phyloP scores from a whole-genome alignment of 2,113 vertebrate species.

The Rhinogobius similis region DNA sequence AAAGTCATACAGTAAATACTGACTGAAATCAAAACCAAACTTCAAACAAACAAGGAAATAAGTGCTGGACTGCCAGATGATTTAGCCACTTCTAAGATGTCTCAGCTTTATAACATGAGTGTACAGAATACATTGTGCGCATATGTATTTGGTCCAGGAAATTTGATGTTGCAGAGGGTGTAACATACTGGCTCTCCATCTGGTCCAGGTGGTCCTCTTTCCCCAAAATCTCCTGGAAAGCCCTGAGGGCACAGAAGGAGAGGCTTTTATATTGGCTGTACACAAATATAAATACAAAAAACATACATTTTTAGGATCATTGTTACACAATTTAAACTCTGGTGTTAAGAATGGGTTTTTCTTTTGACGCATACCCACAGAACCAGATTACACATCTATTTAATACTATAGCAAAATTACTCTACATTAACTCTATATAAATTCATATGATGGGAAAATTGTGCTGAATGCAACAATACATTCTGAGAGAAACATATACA shows the following conservation, averaged over 20 bases:
- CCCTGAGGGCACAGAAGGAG: conserved; percentile 79
- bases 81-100: conserved; percentile 38
- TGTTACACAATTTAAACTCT: too few species aligned
- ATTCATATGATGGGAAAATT: too few species aligned
- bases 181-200: conserved; percentile 97
- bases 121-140: conserved; percentile 7
- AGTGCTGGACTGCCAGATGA: conserved; percentile 32
- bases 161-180: conserved; percentile 15
- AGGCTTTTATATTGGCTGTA: conserved; percentile 29
- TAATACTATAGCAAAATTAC: too few species aligned
- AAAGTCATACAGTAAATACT: conserved; percentile 34
- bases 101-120: conserved; percentile 40
- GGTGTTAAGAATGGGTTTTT: too few species aligned
- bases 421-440: too few species aligned
- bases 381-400: too few species aligned
- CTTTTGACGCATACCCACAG: too few species aligned
- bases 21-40: conserved; percentile 26
- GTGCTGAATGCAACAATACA: too few species aligned
- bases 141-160: conserved; percentile 8
- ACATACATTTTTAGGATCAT: neutral
- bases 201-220: conserved; percentile 92
- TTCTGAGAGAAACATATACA: too few species aligned
- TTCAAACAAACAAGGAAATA: conserved; percentile 43
- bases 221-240: conserved; percentile 95
- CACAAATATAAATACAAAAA: neutral